Evolutionary conservation across 37 sponge, comb jelly and placozoan species (phyloP).

Genomic region (Eunapius fragilis): DNA sequence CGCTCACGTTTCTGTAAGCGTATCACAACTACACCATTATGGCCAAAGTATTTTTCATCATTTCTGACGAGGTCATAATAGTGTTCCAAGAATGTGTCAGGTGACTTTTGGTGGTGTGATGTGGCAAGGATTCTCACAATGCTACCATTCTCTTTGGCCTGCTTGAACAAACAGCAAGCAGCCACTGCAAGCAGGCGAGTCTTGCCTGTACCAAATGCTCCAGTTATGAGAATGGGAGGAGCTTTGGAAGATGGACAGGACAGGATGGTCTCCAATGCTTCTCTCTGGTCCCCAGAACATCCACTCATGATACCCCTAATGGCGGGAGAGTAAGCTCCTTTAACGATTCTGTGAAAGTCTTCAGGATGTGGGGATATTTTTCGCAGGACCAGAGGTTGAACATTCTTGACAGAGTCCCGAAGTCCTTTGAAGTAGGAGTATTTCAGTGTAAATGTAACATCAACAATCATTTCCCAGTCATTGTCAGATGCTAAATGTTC

Average conservation of each 20-base stretch:
- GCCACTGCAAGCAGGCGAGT: conserved; percentile 53
- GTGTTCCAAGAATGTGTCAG: conserved; percentile 43
- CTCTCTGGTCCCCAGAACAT: conserved; percentile 8
- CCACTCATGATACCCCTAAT: background rate
- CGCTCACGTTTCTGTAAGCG: background rate
- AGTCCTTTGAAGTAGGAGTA: conserved; percentile 44
- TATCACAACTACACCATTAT: background rate
- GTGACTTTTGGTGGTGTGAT: conserved; percentile 47
- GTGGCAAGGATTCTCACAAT: conserved; percentile 33
- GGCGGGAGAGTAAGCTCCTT: background rate
- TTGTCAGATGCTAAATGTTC: background rate
- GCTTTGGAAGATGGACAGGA: background rate
- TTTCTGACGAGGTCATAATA: background rate
- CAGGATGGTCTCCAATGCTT: background rate
- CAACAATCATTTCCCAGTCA: background rate
- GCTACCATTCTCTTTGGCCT: background rate
- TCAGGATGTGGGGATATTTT: conserved; percentile 8
- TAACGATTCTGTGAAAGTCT: background rate
- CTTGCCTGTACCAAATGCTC: conserved; percentile 72
- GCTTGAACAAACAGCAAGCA: conserved; percentile 2
- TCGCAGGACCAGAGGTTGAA: background rate
- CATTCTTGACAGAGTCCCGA: background rate
- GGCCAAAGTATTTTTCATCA: background rate
- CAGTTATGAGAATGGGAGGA: conserved; percentile 54
- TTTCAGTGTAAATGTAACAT: conserved; percentile 43